Base-by-base conservation (phyloP, 2,888 invertebrate genomes). In the Drepana falcataria region DNA sequence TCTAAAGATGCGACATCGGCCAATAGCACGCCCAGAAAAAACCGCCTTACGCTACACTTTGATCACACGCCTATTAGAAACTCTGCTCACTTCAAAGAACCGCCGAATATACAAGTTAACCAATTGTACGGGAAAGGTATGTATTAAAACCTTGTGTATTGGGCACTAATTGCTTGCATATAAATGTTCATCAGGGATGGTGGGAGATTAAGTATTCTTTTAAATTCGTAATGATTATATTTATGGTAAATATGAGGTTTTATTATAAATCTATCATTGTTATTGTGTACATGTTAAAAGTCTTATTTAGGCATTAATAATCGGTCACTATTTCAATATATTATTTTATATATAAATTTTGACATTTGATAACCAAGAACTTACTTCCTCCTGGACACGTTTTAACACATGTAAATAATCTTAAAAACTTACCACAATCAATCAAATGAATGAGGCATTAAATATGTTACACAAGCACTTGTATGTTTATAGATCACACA, bases 11-110 rank as follows among this genome's bases (percentile, higher is more conserved):
- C 77, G 0, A 77, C 76, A 0, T 85, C 87, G 2, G 83, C 83
- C 0, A 85, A 72, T 57, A 86, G 87, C 59, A 93, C 94, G 1
- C 93, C 94, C 0, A 91, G 93, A 62, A 72, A 87, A 40, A 93
- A 95, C 65, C 90, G 96, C 55, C 92, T 95, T 53, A 95, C 96
- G 0, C 72, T 95, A 59, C 94, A 96, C 73, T 92, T 95, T 53
- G 95, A 96, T 53, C 94, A 94, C 68, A 94, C 94, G 35, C 93
- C 94, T 0, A 77, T 92, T 2, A 90, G 95, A 69, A 94, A 94
- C 57, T 96, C 96, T 0, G 91, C 95, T 63, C 94, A 95, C 79
- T 92, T 95, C 55, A 94, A 95, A 71, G 96, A 97, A 75, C 95
- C 96, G 0, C 93, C 92, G 0, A 75, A 71, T 53, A 69, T 87